phyloP scores from a whole-genome alignment of 2,113 vertebrate genomes.

The Steatornis caripensis region DNA sequence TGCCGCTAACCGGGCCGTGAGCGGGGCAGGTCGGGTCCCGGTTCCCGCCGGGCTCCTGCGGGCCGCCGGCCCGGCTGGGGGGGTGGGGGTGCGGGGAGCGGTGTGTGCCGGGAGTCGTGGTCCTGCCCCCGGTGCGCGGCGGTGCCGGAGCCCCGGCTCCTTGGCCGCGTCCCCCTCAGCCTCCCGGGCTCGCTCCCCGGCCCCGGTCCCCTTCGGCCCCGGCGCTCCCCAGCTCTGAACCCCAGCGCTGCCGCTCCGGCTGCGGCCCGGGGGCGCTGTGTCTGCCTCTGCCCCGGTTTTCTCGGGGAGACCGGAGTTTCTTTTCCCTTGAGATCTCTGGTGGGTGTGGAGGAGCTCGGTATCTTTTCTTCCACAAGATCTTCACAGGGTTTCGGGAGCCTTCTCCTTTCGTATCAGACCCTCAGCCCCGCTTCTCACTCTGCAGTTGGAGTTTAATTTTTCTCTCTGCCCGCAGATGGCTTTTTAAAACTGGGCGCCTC shows the following conservation, averaged over 20 bases:
- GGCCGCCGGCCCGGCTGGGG: background rate
- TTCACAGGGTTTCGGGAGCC: fast-evolving
- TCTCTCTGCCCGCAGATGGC: too few species aligned
- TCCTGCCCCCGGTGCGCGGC: too few species aligned
- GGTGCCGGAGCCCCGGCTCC: background rate
- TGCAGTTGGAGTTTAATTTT: fast-evolving
- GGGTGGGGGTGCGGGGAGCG: too few species aligned
- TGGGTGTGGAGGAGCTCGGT: background rate
- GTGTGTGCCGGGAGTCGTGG: background rate
- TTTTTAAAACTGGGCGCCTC: too few species aligned
- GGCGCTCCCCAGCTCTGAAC: background rate
- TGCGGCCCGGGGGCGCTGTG: background rate
- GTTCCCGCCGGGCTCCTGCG: background rate
- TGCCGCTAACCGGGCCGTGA: background rate
- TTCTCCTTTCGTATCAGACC: fast-evolving
- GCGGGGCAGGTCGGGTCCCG: fast-evolving
- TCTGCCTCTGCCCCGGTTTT: fast-evolving
- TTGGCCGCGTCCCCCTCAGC: background rate
- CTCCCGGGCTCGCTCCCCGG: too few species aligned
- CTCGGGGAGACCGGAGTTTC: fast-evolving
- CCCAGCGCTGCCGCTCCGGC: background rate
- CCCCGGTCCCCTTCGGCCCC: too few species aligned
- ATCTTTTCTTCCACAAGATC: fast-evolving
- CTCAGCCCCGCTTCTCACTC: fast-evolving
- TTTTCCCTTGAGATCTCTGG: fast-evolving